These are phyloP conservation scores for Psophia crepitans DNA, from an alignment of 2,113 vertebrate genomes.

Conservation along the genomic window DNA sequence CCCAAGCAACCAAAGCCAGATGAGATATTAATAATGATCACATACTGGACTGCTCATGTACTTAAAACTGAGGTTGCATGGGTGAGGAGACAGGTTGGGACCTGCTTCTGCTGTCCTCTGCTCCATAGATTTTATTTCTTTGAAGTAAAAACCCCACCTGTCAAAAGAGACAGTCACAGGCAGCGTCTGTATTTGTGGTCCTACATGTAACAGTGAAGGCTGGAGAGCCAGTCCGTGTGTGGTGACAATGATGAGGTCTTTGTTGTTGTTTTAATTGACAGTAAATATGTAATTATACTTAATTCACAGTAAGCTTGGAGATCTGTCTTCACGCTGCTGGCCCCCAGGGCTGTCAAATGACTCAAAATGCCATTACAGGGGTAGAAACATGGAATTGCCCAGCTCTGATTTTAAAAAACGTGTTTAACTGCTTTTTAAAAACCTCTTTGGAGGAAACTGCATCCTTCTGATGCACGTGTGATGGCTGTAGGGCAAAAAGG, in stretches of 20 bases:
- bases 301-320: background rate
- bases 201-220: fast-evolving
- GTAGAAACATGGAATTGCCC: background rate
- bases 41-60: background rate
- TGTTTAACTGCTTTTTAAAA: fast-evolving
- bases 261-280: background rate
- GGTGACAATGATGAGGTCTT: too few species aligned
- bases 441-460: background rate
- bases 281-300: background rate
- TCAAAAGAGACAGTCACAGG: background rate
- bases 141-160: background rate
- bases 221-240: background rate
- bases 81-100: background rate
- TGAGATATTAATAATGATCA: background rate
- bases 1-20: background rate
- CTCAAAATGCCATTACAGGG: background rate
- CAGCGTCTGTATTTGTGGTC: background rate
- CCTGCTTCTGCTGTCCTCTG: background rate
- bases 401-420: too few species aligned
- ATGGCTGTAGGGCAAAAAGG: background rate
- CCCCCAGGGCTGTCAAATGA: fast-evolving
- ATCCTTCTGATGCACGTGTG: background rate
- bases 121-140: background rate
- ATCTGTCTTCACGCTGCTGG: background rate
- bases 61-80: background rate